Evolutionary conservation across 2,888 invertebrate genomes (phyloP).

Genomic region (Dryobotodes eremita): DNA sequence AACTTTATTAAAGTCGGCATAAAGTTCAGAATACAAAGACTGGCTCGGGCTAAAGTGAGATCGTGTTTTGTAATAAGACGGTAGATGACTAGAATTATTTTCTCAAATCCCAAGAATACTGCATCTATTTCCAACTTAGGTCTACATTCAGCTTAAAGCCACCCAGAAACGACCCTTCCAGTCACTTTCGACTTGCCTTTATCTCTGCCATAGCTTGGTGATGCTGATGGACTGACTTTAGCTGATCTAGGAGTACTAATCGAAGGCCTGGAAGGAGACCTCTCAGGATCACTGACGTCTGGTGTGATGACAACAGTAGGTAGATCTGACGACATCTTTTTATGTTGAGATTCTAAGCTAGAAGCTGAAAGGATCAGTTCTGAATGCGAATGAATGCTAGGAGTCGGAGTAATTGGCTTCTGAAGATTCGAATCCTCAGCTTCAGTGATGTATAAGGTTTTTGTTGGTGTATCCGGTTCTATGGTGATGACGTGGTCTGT

Average conservation of each 20-base stretch:
- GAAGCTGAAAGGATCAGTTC: slow-evolving; percentile 86
- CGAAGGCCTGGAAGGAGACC: slow-evolving; percentile 63
- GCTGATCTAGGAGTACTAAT: slow-evolving; percentile 72
- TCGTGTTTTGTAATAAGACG: too few species aligned
- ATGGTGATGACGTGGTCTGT: slow-evolving; percentile 81
- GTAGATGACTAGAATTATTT: slow-evolving; percentile 14
- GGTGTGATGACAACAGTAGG: slow-evolving; percentile 58
- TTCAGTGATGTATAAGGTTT: slow-evolving; percentile 80
- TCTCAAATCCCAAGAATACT: not conserved
- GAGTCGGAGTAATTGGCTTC: slow-evolving; percentile 84
- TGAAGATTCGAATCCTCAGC: slow-evolving; percentile 81
- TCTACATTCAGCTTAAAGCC: slow-evolving; percentile 88
- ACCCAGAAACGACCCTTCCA: slow-evolving; percentile 93
- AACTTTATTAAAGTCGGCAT: too few species aligned
- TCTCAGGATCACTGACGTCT: slow-evolving; percentile 48
- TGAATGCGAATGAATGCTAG: slow-evolving; percentile 74
- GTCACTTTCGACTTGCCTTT: slow-evolving; percentile 94
- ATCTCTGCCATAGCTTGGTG: slow-evolving; percentile 84
- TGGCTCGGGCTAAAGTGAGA: too few species aligned
- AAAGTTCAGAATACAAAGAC: too few species aligned
- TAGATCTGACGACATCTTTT: slow-evolving; percentile 65
- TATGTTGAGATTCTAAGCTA: slow-evolving; percentile 79
- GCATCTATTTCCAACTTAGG: not conserved
- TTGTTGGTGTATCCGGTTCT: slow-evolving; percentile 82
- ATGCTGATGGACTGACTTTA: slow-evolving; percentile 83